Evolutionary conservation across 2,797 vertebrate genomes (phyloP).

Genomic region (Chrysocyon brachyurus): DNA sequence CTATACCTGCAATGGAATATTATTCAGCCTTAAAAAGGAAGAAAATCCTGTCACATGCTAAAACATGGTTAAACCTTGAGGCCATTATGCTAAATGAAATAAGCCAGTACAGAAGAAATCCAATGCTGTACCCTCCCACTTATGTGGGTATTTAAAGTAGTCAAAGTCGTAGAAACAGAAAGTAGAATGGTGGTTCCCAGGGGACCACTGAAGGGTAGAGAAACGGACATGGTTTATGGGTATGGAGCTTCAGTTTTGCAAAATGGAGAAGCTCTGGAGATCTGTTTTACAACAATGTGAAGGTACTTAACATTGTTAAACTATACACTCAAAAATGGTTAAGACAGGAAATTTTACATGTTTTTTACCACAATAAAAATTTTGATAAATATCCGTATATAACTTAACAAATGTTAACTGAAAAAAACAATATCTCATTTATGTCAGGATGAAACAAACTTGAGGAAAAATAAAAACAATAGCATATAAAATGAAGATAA

Average conservation of each 20-base stretch:
- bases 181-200: not conserved
- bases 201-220: too few species aligned
- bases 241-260: not conserved
- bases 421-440: not conserved
- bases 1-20: not conserved
- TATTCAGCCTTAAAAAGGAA: not conserved
- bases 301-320: not conserved
- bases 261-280: not conserved
- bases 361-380: not conserved
- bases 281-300: not conserved
- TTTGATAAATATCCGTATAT: not conserved
- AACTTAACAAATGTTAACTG: not conserved
- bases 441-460: not conserved
- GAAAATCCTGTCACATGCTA: not conserved
- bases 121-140: not conserved
- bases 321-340: not conserved
- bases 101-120: not conserved
- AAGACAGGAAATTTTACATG: not conserved
- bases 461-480: not conserved
- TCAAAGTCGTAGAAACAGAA: not conserved
- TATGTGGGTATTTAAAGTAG: not conserved
- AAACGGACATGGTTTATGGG: not conserved
- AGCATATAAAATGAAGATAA: not conserved
- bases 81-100: not conserved
- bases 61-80: not conserved